Evolutionary conservation across 92 coral and sea anemone genomes (phyloP).

Genomic region (Epizoanthus fatuus): DNA sequence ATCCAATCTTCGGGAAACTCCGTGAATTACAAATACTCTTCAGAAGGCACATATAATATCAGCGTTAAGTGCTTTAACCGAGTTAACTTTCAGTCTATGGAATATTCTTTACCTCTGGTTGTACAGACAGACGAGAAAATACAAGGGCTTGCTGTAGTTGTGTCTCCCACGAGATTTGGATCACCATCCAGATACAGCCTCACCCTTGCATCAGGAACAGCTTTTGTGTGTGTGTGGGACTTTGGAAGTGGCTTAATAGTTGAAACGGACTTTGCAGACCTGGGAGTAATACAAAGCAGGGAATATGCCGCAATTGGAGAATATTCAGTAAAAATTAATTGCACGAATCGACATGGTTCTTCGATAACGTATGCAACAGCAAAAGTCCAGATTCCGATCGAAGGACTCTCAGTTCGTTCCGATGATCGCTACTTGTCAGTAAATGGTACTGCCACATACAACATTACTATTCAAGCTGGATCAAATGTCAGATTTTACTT

Average conservation of each 20-base stretch:
- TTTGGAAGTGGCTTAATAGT: slow-evolving; percentile 62
- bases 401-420: too few species aligned
- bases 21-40: slow-evolving; percentile 26
- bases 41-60: slow-evolving; percentile 28
- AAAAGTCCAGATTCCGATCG: slow-evolving; percentile 31
- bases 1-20: background rate
- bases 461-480: slow-evolving; percentile 41
- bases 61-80: slow-evolving; percentile 56
- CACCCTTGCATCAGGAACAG: slow-evolving; percentile 49
- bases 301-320: slow-evolving; percentile 48
- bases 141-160: slow-evolving; percentile 39
- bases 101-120: slow-evolving; percentile 14
- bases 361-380: background rate
- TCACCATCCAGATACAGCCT: slow-evolving; percentile 19
- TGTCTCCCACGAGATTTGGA: slow-evolving; percentile 17
- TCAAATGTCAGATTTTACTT: slow-evolving; percentile 44
- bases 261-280: slow-evolving; percentile 57
- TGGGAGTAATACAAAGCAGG: slow-evolving; percentile 28
- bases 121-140: slow-evolving; percentile 52
- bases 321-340: slow-evolving; percentile 29
- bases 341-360: slow-evolving; percentile 37
- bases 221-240: slow-evolving; percentile 63
- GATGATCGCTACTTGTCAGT: slow-evolving; percentile 13
- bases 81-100: slow-evolving; percentile 32
- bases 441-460: slow-evolving; percentile 24